A percentile compares a stretch with the other conserved stretches of the same genome.
Conservation (phyloP, 2,113 vertebrate species). For the Cichladusa arquata region DNA sequence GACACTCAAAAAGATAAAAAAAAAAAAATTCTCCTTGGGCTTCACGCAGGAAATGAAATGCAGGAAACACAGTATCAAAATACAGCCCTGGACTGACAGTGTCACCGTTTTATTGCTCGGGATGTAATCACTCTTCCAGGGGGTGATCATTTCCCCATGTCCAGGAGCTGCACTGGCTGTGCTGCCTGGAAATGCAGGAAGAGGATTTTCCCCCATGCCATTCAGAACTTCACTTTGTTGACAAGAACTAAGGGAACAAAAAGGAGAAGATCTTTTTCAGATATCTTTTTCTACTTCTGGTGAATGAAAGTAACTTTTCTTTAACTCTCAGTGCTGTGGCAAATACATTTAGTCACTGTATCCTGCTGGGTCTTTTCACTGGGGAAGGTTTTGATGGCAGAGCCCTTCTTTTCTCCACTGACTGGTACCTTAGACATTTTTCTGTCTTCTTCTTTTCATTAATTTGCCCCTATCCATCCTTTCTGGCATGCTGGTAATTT, state of each 20-base stretch:
- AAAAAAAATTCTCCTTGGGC: not conserved
- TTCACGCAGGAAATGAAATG: not conserved
- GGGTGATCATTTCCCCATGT: not conserved
- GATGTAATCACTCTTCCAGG: not conserved
- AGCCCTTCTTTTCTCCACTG: constrained; percentile 24
- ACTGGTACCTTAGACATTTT: not conserved
- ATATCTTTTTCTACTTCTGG: not conserved
- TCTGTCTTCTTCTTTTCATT: constrained; percentile 21
- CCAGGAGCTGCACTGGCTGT: not conserved
- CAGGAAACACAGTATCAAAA: not conserved
- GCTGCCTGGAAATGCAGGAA: not conserved
- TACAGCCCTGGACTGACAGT: not conserved
- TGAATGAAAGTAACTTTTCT: constrained; percentile 62
- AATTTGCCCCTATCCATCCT: constrained; percentile 4
- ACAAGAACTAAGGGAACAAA: constrained; percentile 53
- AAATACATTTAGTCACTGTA: constrained; percentile 34
- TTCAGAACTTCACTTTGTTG: constrained; percentile 59
- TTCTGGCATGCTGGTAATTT: constrained; percentile 10
- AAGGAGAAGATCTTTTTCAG: constrained; percentile 25
- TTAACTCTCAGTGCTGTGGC: constrained; percentile 24
- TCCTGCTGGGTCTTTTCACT: constrained; percentile 57
- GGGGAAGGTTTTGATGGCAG: constrained; percentile 49
- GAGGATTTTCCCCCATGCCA: not conserved
- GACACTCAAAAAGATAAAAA: not conserved
- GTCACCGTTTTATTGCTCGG: not conserved